Conservation (phyloP, 2,888 invertebrate species). For the Itoplectis maculator region DNA sequence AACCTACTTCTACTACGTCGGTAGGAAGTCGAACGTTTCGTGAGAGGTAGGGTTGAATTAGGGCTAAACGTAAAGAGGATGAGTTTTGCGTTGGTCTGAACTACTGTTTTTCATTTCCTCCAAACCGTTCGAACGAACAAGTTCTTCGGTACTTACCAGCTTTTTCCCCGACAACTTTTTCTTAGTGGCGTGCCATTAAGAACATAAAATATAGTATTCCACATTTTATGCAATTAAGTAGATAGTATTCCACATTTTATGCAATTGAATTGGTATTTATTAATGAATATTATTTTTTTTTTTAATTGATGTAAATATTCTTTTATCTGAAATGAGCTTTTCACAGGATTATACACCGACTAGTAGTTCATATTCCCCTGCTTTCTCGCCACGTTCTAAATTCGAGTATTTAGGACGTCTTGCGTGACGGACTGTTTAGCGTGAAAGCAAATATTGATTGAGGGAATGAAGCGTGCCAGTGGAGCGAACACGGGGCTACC, state of each 20-base stretch:
- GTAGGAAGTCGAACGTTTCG: slow-evolving; percentile 39
- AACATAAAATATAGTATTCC: not conserved
- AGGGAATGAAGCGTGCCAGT: slow-evolving; percentile 36
- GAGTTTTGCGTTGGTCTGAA: slow-evolving; percentile 10
- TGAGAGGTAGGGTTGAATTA: slow-evolving; percentile 17
- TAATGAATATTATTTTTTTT: too few species aligned
- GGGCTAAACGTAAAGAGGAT: slow-evolving; percentile 15
- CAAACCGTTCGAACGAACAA: not conserved
- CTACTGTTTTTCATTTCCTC: not conserved
- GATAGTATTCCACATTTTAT: too few species aligned
- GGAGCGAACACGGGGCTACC: slow-evolving; percentile 15
- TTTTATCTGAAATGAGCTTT: too few species aligned
- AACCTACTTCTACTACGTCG: slow-evolving; percentile 46
- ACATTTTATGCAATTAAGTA: too few species aligned
- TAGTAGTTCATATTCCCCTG: not conserved
- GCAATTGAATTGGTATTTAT: too few species aligned
- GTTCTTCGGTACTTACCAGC: not conserved
- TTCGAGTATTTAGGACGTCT: not conserved
- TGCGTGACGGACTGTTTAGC: slow-evolving; percentile 34
- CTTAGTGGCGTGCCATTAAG: not conserved
- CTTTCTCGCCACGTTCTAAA: not conserved
- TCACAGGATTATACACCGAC: not conserved
- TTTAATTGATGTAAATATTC: too few species aligned
- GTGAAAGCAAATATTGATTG: slow-evolving; percentile 52
- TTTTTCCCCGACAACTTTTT: not conserved